Conservation (phyloP, 2,113 vertebrate species). For the Protobothrops flavoviridis region DNA sequence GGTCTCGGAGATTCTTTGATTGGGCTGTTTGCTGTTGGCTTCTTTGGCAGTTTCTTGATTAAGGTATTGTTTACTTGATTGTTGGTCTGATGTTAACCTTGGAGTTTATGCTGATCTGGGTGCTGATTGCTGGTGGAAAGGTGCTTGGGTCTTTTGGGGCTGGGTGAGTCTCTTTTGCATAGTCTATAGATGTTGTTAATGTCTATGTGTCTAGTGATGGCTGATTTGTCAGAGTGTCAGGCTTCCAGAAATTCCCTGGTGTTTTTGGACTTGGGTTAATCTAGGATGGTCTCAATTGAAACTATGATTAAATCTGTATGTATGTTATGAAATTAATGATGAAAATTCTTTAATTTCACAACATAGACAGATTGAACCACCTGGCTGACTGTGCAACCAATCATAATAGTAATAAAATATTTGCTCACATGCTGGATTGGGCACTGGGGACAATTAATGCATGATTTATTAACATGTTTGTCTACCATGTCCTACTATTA, state of each 20-base stretch:
- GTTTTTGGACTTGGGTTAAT: not conserved
- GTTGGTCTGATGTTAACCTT: not conserved
- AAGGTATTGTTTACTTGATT: not conserved
- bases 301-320: not conserved
- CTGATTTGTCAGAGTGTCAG: not conserved
- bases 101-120: not conserved
- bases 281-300: not conserved
- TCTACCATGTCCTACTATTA: not conserved
- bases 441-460: not conserved
- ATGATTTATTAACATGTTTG: not conserved
- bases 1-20: not conserved
- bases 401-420: not conserved
- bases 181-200: not conserved
- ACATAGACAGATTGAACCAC: not conserved
- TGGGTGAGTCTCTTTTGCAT: not conserved
- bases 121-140: not conserved
- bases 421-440: not conserved
- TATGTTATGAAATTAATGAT: not conserved
- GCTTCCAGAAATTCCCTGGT: not conserved
- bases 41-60: not conserved
- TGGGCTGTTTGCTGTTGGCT: not conserved
- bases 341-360: not conserved
- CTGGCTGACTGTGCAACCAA: not conserved
- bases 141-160: not conserved
- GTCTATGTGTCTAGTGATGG: not conserved